Percentiles rank a stretch among this genome's conserved stretches.
phyloP scores from a whole-genome alignment of 2,113 vertebrate genomes.

The Oreotrochilus melanogaster region DNA sequence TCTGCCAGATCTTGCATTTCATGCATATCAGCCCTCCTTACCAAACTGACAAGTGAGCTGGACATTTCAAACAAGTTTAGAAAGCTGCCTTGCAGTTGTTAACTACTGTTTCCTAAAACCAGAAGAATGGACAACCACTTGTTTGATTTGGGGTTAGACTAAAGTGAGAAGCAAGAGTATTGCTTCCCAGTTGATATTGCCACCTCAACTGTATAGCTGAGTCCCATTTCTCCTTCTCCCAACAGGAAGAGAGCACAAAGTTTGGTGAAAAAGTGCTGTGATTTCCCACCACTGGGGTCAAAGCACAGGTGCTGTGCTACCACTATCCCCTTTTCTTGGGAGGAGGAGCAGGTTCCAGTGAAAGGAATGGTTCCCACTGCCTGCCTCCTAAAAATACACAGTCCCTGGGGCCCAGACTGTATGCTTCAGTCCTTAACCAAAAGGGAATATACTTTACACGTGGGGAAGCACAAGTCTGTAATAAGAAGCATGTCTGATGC shows the following conservation, averaged over 20 bases:
- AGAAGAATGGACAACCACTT: neutral
- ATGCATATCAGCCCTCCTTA: rapidly evolving
- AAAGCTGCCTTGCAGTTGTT: neutral
- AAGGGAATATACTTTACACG: neutral
- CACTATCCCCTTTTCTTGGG: too few relatives aligned
- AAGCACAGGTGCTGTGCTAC: neutral
- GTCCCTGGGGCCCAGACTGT: neutral
- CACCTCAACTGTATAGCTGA: neutral
- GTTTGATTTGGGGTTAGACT: neutral
- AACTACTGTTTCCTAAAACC: neutral
- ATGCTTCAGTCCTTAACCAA: neutral
- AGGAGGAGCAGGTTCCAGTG: neutral
- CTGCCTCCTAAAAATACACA: neutral
- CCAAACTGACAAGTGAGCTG: rapidly evolving
- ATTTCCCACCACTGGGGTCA: neutral
- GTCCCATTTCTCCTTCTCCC: neutral
- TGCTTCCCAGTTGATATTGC: neutral
- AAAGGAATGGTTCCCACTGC: neutral
- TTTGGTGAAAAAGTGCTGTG: neutral
- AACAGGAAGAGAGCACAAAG: neutral
- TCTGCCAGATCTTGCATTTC: neutral
- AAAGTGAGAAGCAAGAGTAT: neutral
- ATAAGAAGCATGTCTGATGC: neutral
- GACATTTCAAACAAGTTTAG: neutral
- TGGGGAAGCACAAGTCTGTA: neutral